These are phyloP conservation scores for Ploceus nigricollis DNA, from an alignment of 2,113 vertebrate species.

Conservation along the genomic window DNA sequence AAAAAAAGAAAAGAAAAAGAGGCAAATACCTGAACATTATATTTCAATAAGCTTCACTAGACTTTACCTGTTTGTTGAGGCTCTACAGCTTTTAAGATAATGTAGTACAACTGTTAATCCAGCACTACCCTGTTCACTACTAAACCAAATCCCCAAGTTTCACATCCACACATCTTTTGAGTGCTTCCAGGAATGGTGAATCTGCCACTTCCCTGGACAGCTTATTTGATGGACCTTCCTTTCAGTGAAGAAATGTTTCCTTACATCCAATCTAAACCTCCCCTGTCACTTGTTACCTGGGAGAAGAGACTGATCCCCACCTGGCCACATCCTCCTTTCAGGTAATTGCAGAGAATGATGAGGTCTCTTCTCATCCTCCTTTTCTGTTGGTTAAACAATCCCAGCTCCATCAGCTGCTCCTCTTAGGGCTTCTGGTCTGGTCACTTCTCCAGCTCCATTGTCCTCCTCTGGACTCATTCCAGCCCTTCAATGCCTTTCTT, in stretches of 20 bases:
- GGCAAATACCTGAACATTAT: background rate
- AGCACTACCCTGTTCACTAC: background rate
- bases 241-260: background rate
- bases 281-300: background rate
- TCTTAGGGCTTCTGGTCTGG: background rate
- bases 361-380: background rate
- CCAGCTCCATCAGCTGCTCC: background rate
- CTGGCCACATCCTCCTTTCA: background rate
- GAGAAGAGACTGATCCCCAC: fast-evolving
- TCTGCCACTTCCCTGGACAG: background rate
- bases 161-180: background rate
- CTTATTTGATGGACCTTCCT: background rate
- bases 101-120: background rate
- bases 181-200: background rate
- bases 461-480: background rate
- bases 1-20: background rate
- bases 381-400: background rate
- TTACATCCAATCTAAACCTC: background rate
- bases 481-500: background rate
- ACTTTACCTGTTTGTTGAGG: background rate
- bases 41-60: background rate
- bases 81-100: background rate
- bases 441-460: background rate
- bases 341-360: background rate
- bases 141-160: background rate